Evolutionary conservation across 2,113 vertebrate species (phyloP), one percentile per base, ranked within the genome.

Genomic region (Arizona elegans): DNA sequence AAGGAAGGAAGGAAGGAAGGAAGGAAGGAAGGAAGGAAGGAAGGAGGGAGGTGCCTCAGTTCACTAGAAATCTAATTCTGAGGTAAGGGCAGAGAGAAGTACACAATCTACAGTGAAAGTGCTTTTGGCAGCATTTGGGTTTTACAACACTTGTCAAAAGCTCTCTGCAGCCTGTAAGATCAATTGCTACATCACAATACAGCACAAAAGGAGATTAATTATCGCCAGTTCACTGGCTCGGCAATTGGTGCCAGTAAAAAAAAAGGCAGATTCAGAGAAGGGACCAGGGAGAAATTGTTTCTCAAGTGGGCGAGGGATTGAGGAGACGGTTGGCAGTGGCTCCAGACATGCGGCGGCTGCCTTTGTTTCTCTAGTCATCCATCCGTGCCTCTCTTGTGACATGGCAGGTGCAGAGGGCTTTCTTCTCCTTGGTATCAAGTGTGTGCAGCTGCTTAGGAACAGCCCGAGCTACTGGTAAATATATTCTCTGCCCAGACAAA

Each of bases 81-180:
- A 47, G 50, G 86, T 43, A n/a, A 2, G n/a, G 59, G 21, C 53
- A 91, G 1, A 6, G 38, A 85, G 92, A 13, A 81, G 33, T 23
- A 9, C 12, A 26, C 1, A 92, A 59, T 17, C 15, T 85, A 43
- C 12, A 81, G 88, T 33, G 24, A 50, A 0, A 0, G 26, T 92
- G 89, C 56, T 94, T 94, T 93, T n/a, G 88, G 43, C 65, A 24
- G 38, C 70, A 33, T 94, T 95, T 95, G 93, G 23, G 13, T 19
- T 89, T 65, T 91, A 91, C 94, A 91, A 26, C 2, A 24, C 86
- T 94, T 95, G 11, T 43, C 23, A 86, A 90, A 88, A 91, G 9
- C 92, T 86, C 93, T 92, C 81, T 90, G 50, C 85, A 94, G 24
- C 24, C 55, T 94, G 38, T 23, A 90, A 95, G 65, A 92, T 93